Evolutionary conservation across 2,113 vertebrate genomes (phyloP).

Genomic region (Urocitellus parryii): DNA sequence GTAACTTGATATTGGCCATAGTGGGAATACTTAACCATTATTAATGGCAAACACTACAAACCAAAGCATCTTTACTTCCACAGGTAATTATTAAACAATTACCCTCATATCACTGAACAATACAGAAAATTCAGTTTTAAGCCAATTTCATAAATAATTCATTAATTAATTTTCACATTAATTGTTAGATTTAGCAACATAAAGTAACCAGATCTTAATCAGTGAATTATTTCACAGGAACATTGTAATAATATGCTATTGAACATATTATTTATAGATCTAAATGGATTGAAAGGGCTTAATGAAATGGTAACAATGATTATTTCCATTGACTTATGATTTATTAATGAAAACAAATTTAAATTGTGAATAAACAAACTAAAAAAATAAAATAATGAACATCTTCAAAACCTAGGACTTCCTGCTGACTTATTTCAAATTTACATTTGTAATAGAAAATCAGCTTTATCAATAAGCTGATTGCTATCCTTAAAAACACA

Average conservation of each 20-base stretch:
- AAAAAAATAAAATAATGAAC: constrained; percentile 30
- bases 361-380: constrained; percentile 4
- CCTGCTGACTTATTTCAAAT: constrained; percentile 48
- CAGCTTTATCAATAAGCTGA: not conserved
- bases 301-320: constrained; percentile 65
- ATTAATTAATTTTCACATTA: not conserved
- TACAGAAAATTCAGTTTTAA: not conserved
- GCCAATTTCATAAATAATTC: not conserved
- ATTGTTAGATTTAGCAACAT: not conserved
- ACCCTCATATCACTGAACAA: not conserved
- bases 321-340: not conserved
- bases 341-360: constrained; percentile 47
- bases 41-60: not conserved
- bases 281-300: constrained; percentile 41
- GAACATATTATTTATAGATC: constrained; percentile 65
- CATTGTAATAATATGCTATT: constrained; percentile 54
- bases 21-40: not conserved
- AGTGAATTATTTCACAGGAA: not conserved
- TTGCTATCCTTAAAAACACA: not conserved
- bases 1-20: not conserved
- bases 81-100: not conserved
- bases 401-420: constrained; percentile 44
- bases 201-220: not conserved
- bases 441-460: constrained; percentile 20
- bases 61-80: not conserved